Evolutionary conservation across 2,797 vertebrate species (phyloP).

Genomic region (Siniperca obscura): DNA sequence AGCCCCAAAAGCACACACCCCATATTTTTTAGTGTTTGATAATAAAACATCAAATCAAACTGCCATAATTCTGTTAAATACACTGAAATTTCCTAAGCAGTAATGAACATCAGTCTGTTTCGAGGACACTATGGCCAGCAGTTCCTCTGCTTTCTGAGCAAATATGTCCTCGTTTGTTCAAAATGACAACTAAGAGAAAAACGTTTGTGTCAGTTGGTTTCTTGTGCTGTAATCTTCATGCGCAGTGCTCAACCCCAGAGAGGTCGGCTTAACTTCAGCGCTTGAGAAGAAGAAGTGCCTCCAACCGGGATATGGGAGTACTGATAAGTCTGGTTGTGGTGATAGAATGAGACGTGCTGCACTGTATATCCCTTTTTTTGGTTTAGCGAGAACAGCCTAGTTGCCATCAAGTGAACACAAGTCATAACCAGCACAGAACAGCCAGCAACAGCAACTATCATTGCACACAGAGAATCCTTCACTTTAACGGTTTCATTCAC

Average conservation of each 20-base stretch:
- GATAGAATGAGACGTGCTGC: slow-evolving; percentile 8
- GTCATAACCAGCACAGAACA: slow-evolving; percentile 37
- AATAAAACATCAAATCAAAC: slow-evolving; percentile 54
- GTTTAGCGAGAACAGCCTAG: slow-evolving; percentile 46
- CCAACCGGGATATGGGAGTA: slow-evolving; percentile 7
- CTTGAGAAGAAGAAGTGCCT: slow-evolving; percentile 24
- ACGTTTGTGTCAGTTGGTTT: not conserved
- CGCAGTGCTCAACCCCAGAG: slow-evolving; percentile 1
- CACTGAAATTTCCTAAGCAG: slow-evolving; percentile 26
- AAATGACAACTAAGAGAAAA: slow-evolving; percentile 4
- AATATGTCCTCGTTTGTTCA: slow-evolving; percentile 31
- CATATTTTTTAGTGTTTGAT: slow-evolving; percentile 37
- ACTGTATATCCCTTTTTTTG: slow-evolving; percentile 33
- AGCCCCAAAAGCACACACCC: not conserved
- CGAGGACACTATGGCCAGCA: slow-evolving; percentile 4
- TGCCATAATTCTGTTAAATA: slow-evolving; percentile 35
- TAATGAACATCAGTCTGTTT: slow-evolving; percentile 35
- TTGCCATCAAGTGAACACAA: slow-evolving; percentile 62
- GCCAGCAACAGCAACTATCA: slow-evolving; percentile 35
- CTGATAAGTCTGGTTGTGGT: not conserved
- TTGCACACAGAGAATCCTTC: slow-evolving; percentile 53
- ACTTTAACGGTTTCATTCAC: slow-evolving; percentile 19
- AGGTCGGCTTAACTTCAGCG: not conserved
- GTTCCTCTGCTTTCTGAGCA: slow-evolving; percentile 31
- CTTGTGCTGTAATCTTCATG: slow-evolving; percentile 4